Evolutionary conservation across 2,888 invertebrate genomes (phyloP).

Genomic region (Ophion costatus): DNA sequence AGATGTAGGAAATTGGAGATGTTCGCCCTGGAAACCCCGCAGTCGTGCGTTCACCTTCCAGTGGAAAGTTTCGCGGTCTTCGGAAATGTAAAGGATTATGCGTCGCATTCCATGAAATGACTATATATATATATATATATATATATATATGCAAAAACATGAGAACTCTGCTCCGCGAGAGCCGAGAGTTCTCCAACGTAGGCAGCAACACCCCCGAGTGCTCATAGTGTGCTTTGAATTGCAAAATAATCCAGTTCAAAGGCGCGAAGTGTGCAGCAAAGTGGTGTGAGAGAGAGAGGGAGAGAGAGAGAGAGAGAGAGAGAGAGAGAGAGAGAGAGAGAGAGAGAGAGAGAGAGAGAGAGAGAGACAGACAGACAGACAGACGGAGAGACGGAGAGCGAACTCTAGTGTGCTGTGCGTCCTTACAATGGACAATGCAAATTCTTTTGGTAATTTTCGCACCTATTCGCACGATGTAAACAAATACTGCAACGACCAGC

Average conservation of each 20-base stretch:
- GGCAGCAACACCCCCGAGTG: conserved; percentile 36
- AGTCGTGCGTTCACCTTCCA: conserved; percentile 8
- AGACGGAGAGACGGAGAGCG: no score
- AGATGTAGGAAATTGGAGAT: conserved; percentile 30
- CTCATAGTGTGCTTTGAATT: conserved; percentile 63
- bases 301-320: conserved; percentile 4
- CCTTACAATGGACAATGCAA: no score
- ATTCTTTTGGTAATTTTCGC: no score
- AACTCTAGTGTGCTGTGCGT: no score
- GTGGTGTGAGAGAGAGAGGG: conserved; percentile 18
- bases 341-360: no score
- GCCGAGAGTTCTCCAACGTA: conserved; percentile 40
- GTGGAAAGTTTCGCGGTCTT: conserved; percentile 64
- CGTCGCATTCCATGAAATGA: conserved; percentile 41
- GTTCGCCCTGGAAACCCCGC: conserved; percentile 55
- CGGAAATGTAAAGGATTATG: conserved; percentile 67
- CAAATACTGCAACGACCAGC: no score
- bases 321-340: background rate
- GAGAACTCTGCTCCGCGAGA: conserved; percentile 51
- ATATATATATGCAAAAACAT: conserved; percentile 41
- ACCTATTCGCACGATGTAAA: no score
- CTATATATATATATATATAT: conserved; percentile 9
- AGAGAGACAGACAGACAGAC: no score
- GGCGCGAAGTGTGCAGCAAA: conserved; percentile 60
- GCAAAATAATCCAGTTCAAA: conserved; percentile 69